Evolutionary conservation across 2,888 invertebrate genomes (phyloP), one percentile per base, ranked within the genome.

Genomic region (Cantharis flavilabris): DNA sequence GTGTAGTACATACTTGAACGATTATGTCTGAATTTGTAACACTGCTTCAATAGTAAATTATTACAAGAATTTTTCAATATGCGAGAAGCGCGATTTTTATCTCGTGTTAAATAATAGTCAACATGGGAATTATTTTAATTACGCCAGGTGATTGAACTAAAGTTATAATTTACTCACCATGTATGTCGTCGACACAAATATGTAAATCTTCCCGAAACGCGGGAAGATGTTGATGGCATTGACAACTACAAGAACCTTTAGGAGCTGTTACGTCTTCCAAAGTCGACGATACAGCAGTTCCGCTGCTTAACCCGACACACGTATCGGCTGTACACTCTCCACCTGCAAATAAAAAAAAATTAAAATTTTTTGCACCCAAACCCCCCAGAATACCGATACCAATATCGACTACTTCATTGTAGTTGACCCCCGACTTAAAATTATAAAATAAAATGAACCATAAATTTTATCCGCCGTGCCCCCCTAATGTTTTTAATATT

Each of bases 171-270:
- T 18, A 86, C 91, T 90, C 88, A 96, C 96, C 96, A 88, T 95
- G 93, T 82, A 97, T 92, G 86, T 96, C 95, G 86, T 95, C 94
- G 81, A 96, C 95, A 88, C 97, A 97, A 82, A 96, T 93, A 83
- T 93, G 93, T 81, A 94, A 89, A 88, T 97, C 97, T 87, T 97
- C 96, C 79, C 96, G 92, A 89, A 95, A 96, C 73, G 95, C 93
- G 5, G 94, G 94, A 79, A 94, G 90, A 82, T 93, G 93, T 72
- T 91, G 90, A 80, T 95, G 93, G 86, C 96, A 97, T 75, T 93
- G 93, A 88, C 96, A 97, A 33, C 92, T 91, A 89, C 96, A 96
- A 70, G 87, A 90, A 88, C 83, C 90, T 88, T 81, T 90, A 84
- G 84, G 18, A 64, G 16, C 70, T 63, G 30, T 63, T n/a, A 71